phyloP scores from a whole-genome alignment of 2,888 invertebrate species.

The Andrena chrysosceles region DNA sequence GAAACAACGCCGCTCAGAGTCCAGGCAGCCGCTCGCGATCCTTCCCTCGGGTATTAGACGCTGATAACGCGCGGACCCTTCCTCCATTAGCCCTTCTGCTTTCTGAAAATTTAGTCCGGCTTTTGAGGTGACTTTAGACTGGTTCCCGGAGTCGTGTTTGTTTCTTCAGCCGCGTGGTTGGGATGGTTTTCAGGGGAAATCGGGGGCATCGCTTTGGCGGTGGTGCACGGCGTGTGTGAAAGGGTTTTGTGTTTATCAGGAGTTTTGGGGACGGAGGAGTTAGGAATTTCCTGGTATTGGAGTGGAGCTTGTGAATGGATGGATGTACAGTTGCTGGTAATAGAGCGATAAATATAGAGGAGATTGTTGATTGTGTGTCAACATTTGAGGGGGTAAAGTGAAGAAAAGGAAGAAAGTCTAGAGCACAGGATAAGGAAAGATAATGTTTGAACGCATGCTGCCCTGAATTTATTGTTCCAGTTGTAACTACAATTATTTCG shows the following conservation, averaged over 20 bases:
- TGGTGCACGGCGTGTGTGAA: not conserved
- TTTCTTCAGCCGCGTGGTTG: not conserved
- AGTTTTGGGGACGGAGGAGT: no score
- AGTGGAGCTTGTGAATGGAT: not conserved
- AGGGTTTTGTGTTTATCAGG: not conserved
- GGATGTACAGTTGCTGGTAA: not conserved
- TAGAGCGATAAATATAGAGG: not conserved
- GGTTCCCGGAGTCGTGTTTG: not conserved
- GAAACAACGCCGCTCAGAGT: slow-evolving; percentile 62
- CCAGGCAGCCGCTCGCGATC: not conserved
- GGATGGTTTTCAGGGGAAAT: not conserved
- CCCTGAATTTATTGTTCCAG: no score
- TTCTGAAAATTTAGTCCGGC: not conserved
- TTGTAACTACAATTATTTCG: no score
- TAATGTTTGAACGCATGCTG: no score
- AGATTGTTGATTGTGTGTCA: not conserved
- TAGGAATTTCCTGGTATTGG: no score
- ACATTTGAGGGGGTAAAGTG: not conserved
- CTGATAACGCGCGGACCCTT: slow-evolving; percentile 1
- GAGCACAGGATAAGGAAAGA: no score
- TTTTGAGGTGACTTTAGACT: not conserved
- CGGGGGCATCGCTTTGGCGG: not conserved
- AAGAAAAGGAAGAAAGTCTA: not conserved
- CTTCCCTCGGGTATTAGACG: not conserved
- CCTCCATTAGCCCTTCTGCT: no score